These are phyloP conservation scores for Tetragonula carbonaria DNA, from an alignment of 2,888 invertebrate species.

Conservation along the genomic window DNA sequence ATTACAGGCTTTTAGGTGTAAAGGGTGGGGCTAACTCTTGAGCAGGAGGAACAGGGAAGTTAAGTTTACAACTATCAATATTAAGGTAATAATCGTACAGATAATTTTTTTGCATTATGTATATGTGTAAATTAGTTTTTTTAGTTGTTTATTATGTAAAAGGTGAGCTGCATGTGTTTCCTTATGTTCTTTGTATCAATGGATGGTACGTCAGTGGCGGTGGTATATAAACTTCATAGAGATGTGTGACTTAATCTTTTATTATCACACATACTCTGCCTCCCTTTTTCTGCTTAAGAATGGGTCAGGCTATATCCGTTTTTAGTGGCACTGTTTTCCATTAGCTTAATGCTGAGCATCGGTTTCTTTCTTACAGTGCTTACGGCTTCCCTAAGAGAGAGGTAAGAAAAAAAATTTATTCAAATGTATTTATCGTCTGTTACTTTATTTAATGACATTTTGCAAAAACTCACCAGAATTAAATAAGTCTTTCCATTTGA, in stretches of 20 bases:
- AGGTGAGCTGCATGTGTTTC: constrained; percentile 80
- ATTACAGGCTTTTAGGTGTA: constrained; percentile 72
- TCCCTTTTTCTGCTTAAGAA: constrained; percentile 77
- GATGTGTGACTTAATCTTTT: constrained; percentile 73
- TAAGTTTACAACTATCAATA: constrained; percentile 83
- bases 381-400: constrained; percentile 79
- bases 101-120: constrained; percentile 81
- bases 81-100: constrained; percentile 83
- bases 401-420: constrained; percentile 8
- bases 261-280: constrained; percentile 67
- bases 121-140: constrained; percentile 81
- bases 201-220: constrained; percentile 77
- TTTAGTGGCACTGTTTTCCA: constrained; percentile 81
- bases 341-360: constrained; percentile 81
- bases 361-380: constrained; percentile 82
- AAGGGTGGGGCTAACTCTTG: constrained; percentile 66
- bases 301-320: constrained; percentile 77
- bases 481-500: constrained; percentile 84
- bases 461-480: constrained; percentile 80
- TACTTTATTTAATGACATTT: neutral
- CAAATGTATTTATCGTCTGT: neutral
- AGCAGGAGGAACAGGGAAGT: constrained; percentile 71
- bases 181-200: constrained; percentile 74
- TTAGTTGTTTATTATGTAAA: constrained; percentile 80
- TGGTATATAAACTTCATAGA: constrained; percentile 76